Conservation (phyloP, 2,888 invertebrate species). For the Listrodromus nycthemerus region DNA sequence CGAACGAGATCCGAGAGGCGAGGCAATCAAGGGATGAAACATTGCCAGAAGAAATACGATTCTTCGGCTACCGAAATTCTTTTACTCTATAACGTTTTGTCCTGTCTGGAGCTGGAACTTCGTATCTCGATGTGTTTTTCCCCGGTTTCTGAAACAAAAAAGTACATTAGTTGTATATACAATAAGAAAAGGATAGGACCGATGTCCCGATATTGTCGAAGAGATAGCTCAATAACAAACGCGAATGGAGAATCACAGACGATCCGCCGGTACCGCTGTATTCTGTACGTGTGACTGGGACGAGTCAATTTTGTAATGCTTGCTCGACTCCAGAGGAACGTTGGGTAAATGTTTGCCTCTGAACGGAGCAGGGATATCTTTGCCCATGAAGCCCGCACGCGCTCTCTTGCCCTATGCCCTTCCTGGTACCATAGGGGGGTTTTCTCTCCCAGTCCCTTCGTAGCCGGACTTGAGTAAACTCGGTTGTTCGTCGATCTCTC, state of each 20-base stretch:
- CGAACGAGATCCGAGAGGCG: slow-evolving; percentile 40
- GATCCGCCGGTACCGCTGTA: neutral
- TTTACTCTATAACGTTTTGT: slow-evolving; percentile 29
- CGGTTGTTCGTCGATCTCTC: slow-evolving; percentile 31
- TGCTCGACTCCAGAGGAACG: slow-evolving; percentile 54
- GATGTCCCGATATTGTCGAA: slow-evolving; percentile 18
- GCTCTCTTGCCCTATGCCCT: slow-evolving; percentile 28
- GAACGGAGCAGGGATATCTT: slow-evolving; percentile 34
- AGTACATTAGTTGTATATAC: neutral
- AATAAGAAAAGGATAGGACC: neutral
- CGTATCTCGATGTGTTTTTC: slow-evolving; percentile 17
- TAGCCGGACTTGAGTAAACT: slow-evolving; percentile 49
- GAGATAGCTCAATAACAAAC: slow-evolving; percentile 26
- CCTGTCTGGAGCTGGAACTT: neutral
- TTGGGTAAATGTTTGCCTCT: slow-evolving; percentile 61
- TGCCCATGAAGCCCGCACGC: slow-evolving; percentile 6
- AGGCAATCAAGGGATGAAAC: slow-evolving; percentile 49
- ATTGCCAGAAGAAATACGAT: slow-evolving; percentile 34
- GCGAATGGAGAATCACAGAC: slow-evolving; percentile 33
- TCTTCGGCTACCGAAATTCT: slow-evolving; percentile 21
- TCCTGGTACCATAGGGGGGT: slow-evolving; percentile 19
- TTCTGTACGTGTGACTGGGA: slow-evolving; percentile 45
- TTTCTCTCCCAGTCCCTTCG: slow-evolving; percentile 1
- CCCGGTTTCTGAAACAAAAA: neutral
- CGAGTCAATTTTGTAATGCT: slow-evolving; percentile 63